phyloP scores from a whole-genome alignment of 2,113 vertebrate genomes.

The Anolis sagrei region DNA sequence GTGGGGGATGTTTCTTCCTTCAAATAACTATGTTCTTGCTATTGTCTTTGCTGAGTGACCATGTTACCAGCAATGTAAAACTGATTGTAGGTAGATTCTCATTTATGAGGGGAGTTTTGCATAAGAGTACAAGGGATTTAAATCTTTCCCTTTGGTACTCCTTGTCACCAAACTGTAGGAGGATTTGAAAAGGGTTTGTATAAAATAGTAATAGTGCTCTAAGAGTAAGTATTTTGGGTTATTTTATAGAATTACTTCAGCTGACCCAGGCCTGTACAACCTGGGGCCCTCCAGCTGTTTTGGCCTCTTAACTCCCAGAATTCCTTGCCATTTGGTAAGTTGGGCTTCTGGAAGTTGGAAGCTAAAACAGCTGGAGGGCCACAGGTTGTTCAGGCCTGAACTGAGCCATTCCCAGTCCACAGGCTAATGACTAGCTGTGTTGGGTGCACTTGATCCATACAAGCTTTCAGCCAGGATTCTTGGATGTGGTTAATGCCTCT shows the following conservation, averaged over 20 bases:
- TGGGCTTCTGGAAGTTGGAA: too few relatives aligned
- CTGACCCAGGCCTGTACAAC: too few relatives aligned
- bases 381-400: too few relatives aligned
- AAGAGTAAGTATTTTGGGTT: background rate
- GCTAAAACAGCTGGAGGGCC: too few relatives aligned
- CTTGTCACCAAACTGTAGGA: conserved; percentile 5
- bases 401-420: background rate
- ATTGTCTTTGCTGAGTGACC: background rate
- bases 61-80: background rate
- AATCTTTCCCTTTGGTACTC: background rate
- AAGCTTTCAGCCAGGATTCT: background rate
- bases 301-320: too few relatives aligned
- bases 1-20: background rate
- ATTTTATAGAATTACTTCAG: background rate
- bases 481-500: background rate
- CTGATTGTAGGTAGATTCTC: conserved; percentile 2
- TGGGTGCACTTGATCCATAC: background rate
- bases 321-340: too few relatives aligned
- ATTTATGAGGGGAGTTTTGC: background rate
- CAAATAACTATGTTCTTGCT: background rate
- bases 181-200: background rate
- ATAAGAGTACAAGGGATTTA: background rate
- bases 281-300: too few relatives aligned
- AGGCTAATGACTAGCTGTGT: background rate
- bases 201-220: background rate